These are phyloP conservation scores for Anthoscopus minutus DNA, from an alignment of 2,113 vertebrate species.

Conservation along the genomic window DNA sequence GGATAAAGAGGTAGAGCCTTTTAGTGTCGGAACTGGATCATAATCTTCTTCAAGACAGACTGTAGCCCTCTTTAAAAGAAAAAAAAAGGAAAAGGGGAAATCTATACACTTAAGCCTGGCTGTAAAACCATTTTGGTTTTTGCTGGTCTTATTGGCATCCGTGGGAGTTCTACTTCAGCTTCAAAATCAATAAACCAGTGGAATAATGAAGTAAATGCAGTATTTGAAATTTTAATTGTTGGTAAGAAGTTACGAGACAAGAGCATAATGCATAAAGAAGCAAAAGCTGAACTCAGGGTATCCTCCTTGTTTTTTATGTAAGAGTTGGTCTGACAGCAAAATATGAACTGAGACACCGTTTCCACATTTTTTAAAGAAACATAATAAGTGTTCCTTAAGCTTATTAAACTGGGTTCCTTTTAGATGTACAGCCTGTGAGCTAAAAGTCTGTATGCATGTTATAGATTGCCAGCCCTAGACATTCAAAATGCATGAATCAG, in stretches of 20 bases:
- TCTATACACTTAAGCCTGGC: neutral
- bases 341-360: neutral
- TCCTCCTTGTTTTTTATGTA: neutral
- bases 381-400: neutral
- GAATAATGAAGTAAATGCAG: neutral
- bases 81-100: rapidly evolving
- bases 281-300: neutral
- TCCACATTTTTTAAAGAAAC: neutral
- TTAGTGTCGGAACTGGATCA: neutral
- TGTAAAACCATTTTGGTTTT: neutral
- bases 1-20: neutral
- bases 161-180: neutral
- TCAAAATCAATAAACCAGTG: neutral
- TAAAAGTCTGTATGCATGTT: neutral
- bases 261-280: neutral
- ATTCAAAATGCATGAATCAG: neutral
- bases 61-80: neutral
- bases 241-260: neutral
- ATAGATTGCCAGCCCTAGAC: neutral
- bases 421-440: neutral
- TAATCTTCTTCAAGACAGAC: neutral
- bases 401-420: neutral
- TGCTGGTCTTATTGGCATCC: neutral
- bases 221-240: neutral
- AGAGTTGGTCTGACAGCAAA: neutral